Evolutionary conservation across 2,888 invertebrate species (phyloP), one percentile per base, ranked within the genome.

Genomic region (Vanessa cardui): DNA sequence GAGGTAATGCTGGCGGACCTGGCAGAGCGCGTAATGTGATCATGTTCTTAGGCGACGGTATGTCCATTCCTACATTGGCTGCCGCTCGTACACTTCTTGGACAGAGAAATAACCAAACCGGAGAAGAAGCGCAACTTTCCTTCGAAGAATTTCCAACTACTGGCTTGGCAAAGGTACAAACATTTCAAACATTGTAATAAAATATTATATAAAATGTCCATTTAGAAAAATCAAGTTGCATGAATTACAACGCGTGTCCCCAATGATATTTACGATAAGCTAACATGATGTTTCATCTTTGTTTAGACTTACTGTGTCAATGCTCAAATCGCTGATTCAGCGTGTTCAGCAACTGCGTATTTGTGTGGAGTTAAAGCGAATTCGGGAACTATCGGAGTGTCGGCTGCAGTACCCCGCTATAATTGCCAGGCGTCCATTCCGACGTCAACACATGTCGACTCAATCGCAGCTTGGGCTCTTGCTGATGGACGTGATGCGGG

Each of bases 41-140:
- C 59, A 87, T 96, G 82, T 96, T 96, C 83, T 83, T 96, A 68
- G 96, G 96, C 8, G 96, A 96, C 82, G 96, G 96, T 52, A 96
- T 96, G 96, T 95, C 96, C 20, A 85, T 96, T 62, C 91, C 95
- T 2, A 96, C 96, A 6, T 84, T 95, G 62, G 93, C 95, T 6
- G 96, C 95, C 0, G 93, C 95, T 33, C 92, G 96, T 74, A 94
- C 95, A 46, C 94, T 94, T 74, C 91, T 94, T 59, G 96, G 95
- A 0, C 96, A 96, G 82, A 85, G 93, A 16, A 81, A 83, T 3
- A 87, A 88, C 0, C 77, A 77, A 39, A 76, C 91, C 0, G 96
- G 95, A 0, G 96, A 96, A 81, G 94, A 95, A 69, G 84, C 89
- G 2, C 78, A 87, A 44, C 88, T 96, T 8, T 86, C 88, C 60